Evolutionary conservation across 2,113 vertebrate species (phyloP).

Genomic region (Phasianus colchicus): DNA sequence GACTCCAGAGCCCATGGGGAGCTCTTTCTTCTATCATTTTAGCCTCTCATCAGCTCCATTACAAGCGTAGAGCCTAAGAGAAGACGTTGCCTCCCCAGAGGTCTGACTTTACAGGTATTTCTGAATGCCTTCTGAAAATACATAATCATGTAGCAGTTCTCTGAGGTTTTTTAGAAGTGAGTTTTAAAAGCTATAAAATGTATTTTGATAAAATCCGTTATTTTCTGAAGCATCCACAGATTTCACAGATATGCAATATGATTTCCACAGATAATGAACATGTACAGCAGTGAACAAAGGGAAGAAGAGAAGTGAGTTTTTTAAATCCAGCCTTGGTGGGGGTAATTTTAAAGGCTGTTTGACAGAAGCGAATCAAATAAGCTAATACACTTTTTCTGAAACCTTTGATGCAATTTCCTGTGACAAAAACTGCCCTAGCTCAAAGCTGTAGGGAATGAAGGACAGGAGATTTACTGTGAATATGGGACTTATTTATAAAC

Average conservation of each 20-base stretch:
- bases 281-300: background rate
- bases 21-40: background rate
- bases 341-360: background rate
- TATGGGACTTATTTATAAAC: conserved; percentile 28
- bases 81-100: background rate
- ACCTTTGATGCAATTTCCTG: conserved; percentile 37
- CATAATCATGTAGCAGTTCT: background rate
- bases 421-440: background rate
- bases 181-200: background rate
- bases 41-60: background rate
- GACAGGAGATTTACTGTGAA: conserved; percentile 1
- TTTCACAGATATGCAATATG: background rate
- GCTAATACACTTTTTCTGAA: background rate
- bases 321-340: background rate
- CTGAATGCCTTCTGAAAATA: background rate
- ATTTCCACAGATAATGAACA: background rate
- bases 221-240: background rate
- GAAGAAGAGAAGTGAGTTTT: background rate
- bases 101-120: background rate
- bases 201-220: background rate
- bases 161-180: background rate
- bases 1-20: background rate
- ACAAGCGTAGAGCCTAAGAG: background rate
- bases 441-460: background rate
- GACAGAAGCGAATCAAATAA: background rate